phyloP scores from a whole-genome alignment of 2,113 vertebrate species.

The Tamias sibiricus region DNA sequence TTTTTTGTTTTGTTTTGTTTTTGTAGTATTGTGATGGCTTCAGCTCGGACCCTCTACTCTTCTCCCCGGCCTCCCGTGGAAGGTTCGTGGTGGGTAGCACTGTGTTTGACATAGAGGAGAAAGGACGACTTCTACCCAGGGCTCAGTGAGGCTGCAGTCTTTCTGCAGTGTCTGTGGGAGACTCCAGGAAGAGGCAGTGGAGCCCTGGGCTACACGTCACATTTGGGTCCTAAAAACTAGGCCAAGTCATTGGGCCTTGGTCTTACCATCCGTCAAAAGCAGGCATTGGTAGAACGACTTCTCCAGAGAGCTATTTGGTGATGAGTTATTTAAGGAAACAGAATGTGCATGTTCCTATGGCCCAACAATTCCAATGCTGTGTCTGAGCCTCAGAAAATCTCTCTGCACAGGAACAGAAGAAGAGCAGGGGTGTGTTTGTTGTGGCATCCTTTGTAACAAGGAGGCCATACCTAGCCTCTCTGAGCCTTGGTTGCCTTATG shows the following conservation, averaged over 20 bases:
- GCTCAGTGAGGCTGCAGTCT: not conserved
- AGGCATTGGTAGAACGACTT: not conserved
- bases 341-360: not conserved
- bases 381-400: not conserved
- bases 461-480: not conserved
- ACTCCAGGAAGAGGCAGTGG: not conserved
- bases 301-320: not conserved
- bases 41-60: not conserved
- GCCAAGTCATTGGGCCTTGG: not conserved
- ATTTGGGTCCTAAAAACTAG: not conserved
- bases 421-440: not conserved
- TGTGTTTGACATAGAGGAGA: not conserved
- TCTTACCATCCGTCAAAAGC: not conserved
- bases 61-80: not conserved
- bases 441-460: rapidly evolving
- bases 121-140: not conserved
- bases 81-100: not conserved
- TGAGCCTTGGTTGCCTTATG: not conserved
- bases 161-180: not conserved
- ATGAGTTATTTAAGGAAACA: not conserved
- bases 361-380: rapidly evolving
- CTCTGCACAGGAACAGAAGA: rapidly evolving
- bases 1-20: not conserved
- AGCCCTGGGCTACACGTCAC: not conserved
- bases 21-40: not conserved